Evolutionary conservation across 2,888 invertebrate species (phyloP), one percentile per base, ranked within the genome.

Genomic region (Aporophyla nigra): DNA sequence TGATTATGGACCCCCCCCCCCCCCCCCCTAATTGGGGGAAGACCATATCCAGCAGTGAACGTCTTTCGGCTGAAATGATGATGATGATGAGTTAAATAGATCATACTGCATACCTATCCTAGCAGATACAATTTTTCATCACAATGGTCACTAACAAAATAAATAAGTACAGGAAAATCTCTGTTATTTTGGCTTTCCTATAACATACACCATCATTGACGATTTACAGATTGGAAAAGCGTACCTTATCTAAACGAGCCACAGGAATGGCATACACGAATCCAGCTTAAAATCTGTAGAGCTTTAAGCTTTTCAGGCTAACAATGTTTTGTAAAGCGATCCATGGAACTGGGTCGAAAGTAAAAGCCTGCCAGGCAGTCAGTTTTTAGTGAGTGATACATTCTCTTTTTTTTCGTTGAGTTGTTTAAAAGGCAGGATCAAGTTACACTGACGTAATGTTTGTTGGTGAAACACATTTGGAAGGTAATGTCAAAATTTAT

Each of bases 311-410:
- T 62, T 78, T 62, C 10, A 24, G 21, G n/a, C 43, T 14, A 14
- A 24, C 14, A 24, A 14, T 54, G 27, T 62, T 74, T 68, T 58
- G 51, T 58, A 62, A 62, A 63, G 19, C 16, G 33, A 21, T 74
- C n/a, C 40, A 16, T 40, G 43, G 33, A 79, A 79, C 49, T 66
- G 43, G 66, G 69, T 56, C 65, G 65, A 65, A 75, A 70, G n/a
- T 66, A 61, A 80, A 76, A 80, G 71, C 76, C 58, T 76, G 67
- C 67, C 70, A 63, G 51, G 19, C 24, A 40, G n/a, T 33, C 61
- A 61, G 16, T 19, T 59, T 68, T 69, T 40, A 67, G 43, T 78
- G 76, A 56, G 33, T 76, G 65, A 51, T 51, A 24, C 14, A 46
- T 53, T 7, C 24, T n/a, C 54, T 70, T 66, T 21, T 49, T 63